Percentiles rank a stretch among this genome's conserved stretches.
Evolutionary conservation across 2,113 vertebrate species (phyloP).

Genomic region (Abramis brama): DNA sequence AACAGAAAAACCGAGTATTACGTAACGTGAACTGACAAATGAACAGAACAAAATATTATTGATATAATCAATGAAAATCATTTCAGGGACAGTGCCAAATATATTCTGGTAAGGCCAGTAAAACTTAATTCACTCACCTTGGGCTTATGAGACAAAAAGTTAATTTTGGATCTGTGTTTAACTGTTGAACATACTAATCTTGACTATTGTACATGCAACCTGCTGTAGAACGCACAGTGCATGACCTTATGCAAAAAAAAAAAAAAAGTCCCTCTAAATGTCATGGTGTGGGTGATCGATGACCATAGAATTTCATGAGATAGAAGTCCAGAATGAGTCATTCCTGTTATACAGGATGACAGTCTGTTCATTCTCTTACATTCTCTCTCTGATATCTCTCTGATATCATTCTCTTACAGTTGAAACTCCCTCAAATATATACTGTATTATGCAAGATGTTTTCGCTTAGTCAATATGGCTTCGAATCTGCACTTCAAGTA

Average conservation of each 20-base stretch:
- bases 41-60: too few species aligned
- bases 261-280: conserved; percentile 7
- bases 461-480: background rate
- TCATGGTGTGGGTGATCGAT: background rate
- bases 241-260: background rate
- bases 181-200: background rate
- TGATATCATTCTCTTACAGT: background rate
- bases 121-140: background rate
- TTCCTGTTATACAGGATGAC: background rate
- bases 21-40: too few species aligned
- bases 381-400: too few species aligned
- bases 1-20: too few species aligned
- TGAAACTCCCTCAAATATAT: background rate
- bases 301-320: background rate
- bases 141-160: background rate
- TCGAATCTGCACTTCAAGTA: background rate
- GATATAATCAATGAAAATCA: background rate
- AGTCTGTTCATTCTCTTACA: conserved; percentile 4
- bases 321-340: conserved; percentile 13
- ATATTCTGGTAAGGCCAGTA: background rate
- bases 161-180: background rate
- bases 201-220: background rate
- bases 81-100: background rate
- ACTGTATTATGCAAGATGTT: background rate
- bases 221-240: background rate